A percentile compares a stretch with the other conserved stretches of the same genome.
Evolutionary conservation across 2,797 vertebrate species (phyloP).

Genomic region (Thripadectes ignobilis): DNA sequence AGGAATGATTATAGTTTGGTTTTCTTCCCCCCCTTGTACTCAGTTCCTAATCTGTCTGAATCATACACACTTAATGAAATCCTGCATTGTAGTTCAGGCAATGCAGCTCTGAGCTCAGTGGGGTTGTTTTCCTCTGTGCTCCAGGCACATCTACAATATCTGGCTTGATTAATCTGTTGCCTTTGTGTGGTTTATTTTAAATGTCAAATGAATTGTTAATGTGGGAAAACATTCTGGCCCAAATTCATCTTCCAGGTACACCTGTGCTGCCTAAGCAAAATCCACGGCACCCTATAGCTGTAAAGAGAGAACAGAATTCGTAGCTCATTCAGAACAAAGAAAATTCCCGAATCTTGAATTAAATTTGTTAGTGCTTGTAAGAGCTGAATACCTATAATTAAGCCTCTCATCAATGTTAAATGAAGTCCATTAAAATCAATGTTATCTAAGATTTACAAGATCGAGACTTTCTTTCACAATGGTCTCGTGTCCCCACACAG

Average conservation of each 20-base stretch:
- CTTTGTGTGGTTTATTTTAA: constrained; percentile 56
- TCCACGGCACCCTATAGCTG: not conserved
- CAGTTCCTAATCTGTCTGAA: constrained; percentile 33
- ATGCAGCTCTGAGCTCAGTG: constrained; percentile 7
- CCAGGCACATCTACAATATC: constrained; percentile 30
- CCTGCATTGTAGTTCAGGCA: constrained; percentile 27
- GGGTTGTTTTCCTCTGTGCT: constrained; percentile 28
- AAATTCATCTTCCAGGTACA: constrained; percentile 49
- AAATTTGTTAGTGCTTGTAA: not conserved
- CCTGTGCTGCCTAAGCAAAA: constrained; percentile 52
- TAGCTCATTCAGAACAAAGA: not conserved
- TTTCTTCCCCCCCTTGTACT: not conserved
- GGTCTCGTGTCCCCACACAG: fast-evolving
- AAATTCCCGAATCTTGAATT: not conserved
- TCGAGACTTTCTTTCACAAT: not conserved
- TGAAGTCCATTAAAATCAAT: not conserved
- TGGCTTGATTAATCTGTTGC: constrained; percentile 60
- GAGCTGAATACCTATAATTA: not conserved
- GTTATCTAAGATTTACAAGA: not conserved
- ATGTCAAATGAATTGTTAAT: constrained; percentile 57
- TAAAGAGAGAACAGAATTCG: not conserved
- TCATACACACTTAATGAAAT: constrained; percentile 47
- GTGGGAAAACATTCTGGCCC: constrained; percentile 15
- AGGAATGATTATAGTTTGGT: not conserved
- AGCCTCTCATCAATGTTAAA: not conserved